These are phyloP conservation scores for Dolichallabes microphthalmus DNA, from an alignment of 2,113 vertebrate species.

Conservation along the genomic window DNA sequence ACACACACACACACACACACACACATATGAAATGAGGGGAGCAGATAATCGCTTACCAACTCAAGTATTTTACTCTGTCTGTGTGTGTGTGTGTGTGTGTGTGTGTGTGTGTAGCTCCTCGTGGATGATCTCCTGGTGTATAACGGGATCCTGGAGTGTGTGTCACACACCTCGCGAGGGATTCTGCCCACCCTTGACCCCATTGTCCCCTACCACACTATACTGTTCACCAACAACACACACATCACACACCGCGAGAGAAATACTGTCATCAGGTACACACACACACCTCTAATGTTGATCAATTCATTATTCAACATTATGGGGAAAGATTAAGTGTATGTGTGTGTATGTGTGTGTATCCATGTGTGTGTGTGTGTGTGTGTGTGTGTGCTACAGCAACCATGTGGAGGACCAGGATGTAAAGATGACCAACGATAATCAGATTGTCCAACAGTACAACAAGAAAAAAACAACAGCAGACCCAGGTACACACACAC, in stretches of 20 bases:
- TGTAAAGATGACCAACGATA: slow-evolving; percentile 93
- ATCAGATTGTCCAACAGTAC: slow-evolving; percentile 82
- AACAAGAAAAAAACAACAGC: slow-evolving; percentile 81
- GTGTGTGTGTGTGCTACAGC: slow-evolving; percentile 64
- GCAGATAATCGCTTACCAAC: background rate
- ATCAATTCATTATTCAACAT: too few relatives aligned
- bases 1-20: slow-evolving; percentile 1
- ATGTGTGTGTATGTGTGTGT: background rate
- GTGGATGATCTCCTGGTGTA: slow-evolving; percentile 96
- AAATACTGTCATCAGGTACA: slow-evolving; percentile 82
- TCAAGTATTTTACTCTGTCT: background rate
- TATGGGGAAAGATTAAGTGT: background rate
- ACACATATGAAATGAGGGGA: background rate
- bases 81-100: slow-evolving; percentile 23
- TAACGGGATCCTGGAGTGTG: slow-evolving; percentile 87
- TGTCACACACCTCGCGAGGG: slow-evolving; percentile 75
- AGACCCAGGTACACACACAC: slow-evolving; percentile 79
- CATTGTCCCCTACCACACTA: slow-evolving; percentile 84
- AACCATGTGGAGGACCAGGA: slow-evolving; percentile 90
- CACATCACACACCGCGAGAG: slow-evolving; percentile 78
- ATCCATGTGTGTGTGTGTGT: slow-evolving; percentile 9
- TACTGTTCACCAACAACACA: slow-evolving; percentile 85
- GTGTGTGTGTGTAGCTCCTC: slow-evolving; percentile 76
- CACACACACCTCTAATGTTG: background rate
- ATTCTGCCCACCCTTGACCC: slow-evolving; percentile 91